These are phyloP conservation scores for Baryphthengus martii DNA, from an alignment of 2,113 vertebrate genomes.

Conservation along the genomic window DNA sequence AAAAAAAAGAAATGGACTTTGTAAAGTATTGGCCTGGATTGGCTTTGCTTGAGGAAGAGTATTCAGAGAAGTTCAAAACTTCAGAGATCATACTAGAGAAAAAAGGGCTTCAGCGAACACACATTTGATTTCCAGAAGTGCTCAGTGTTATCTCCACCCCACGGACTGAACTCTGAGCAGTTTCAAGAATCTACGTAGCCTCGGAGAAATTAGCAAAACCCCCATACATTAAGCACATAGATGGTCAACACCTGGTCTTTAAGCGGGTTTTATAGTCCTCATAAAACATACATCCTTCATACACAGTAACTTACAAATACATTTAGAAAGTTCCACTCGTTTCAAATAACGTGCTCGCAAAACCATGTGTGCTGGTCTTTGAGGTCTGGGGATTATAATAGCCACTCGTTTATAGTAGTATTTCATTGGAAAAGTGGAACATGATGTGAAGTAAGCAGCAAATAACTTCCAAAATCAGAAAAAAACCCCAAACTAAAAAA, in stretches of 20 bases:
- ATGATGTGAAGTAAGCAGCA: conserved; percentile 26
- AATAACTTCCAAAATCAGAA: not conserved
- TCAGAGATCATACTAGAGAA: not conserved
- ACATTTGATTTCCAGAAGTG: not conserved
- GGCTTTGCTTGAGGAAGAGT: not conserved
- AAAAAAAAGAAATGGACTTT: not conserved
- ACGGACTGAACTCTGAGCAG: not conserved
- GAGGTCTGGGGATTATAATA: conserved; percentile 48
- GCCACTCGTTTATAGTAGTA: not conserved
- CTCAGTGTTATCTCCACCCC: not conserved
- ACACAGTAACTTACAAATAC: conserved; percentile 1
- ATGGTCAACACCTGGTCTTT: conserved; percentile 53
- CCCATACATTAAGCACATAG: not conserved
- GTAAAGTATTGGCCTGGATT: not conserved
- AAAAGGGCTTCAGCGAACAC: not conserved
- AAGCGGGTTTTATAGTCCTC: conserved; percentile 38
- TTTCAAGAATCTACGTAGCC: not conserved
- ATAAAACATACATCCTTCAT: conserved; percentile 40
- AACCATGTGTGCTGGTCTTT: conserved; percentile 41
- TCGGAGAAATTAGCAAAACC: not conserved
- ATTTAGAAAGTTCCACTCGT: conserved; percentile 12
- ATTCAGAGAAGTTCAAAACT: not conserved
- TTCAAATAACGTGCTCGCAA: conserved; percentile 27
- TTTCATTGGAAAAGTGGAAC: conserved; percentile 53
- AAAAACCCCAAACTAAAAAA: too few species aligned